Evolutionary conservation across 2,113 vertebrate genomes (phyloP).

Genomic region (Melanocharis versteri): DNA sequence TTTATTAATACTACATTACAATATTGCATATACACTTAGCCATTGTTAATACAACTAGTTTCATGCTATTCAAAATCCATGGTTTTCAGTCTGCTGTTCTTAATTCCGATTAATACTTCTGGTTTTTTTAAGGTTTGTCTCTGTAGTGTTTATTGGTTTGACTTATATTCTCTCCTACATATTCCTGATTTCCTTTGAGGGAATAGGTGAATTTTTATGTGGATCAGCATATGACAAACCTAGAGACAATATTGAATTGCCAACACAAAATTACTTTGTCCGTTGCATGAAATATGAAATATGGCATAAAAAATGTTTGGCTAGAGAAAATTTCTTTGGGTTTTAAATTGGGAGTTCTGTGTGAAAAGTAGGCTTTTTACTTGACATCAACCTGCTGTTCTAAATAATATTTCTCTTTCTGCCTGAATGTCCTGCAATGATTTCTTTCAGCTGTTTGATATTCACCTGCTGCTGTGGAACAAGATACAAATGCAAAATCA

Average conservation of each 20-base stretch:
- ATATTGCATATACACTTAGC: not conserved
- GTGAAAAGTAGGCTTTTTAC: not conserved
- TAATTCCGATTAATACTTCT: not conserved
- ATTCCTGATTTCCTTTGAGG: not conserved
- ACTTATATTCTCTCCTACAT: not conserved
- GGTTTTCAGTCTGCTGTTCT: not conserved
- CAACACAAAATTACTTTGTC: not conserved
- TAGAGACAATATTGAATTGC: not conserved
- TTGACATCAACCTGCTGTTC: not conserved
- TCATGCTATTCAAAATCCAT: not conserved
- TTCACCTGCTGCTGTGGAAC: not conserved
- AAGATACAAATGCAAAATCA: not conserved
- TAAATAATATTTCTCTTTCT: not conserved
- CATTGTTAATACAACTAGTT: not conserved
- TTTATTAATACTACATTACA: not conserved
- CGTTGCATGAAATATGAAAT: not conserved
- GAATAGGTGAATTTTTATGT: not conserved
- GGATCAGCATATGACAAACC: not conserved
- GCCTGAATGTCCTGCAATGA: not conserved
- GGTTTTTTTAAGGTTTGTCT: not conserved
- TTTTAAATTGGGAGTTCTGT: not conserved
- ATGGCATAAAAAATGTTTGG: not conserved
- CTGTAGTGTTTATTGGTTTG: not conserved
- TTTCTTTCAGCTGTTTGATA: conserved; percentile 2
- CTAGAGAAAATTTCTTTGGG: not conserved